These are phyloP conservation scores for Serrognathus titanus DNA, from an alignment of 2,888 invertebrate species.

Conservation along the genomic window DNA sequence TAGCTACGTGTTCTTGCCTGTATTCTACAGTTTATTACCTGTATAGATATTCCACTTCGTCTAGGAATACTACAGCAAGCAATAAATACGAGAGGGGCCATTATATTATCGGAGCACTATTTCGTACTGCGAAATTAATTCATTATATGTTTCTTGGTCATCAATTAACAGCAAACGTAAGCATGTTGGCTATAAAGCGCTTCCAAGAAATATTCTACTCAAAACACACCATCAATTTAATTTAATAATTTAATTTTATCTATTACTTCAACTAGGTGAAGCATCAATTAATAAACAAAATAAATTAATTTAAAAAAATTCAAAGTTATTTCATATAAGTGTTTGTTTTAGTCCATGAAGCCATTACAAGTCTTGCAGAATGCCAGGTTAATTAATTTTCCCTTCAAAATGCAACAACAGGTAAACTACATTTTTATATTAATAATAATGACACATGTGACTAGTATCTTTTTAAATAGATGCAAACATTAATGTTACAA, in stretches of 20 bases:
- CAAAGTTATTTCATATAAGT: not conserved
- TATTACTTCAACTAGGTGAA: too few species aligned
- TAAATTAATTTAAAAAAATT: too few species aligned
- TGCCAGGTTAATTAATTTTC: constrained; percentile 15
- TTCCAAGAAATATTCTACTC: not conserved
- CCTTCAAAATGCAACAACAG: constrained; percentile 15
- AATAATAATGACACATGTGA: not conserved
- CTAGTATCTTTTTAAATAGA: constrained; percentile 11
- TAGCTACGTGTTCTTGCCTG: constrained; percentile 21
- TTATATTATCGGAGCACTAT: constrained; percentile 20
- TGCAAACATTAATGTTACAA: constrained; percentile 23
- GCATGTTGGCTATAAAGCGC: constrained; percentile 3
- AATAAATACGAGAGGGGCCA: constrained; percentile 25
- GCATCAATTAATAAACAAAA: too few species aligned
- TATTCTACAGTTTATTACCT: constrained; percentile 27
- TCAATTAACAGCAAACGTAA: constrained; percentile 19
- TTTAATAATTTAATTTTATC: too few species aligned
- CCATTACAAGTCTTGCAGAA: constrained; percentile 17
- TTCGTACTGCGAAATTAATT: constrained; percentile 21
- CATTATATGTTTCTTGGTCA: constrained; percentile 23
- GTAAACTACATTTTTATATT: constrained; percentile 5
- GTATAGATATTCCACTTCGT: constrained; percentile 26
- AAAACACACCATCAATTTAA: too few species aligned
- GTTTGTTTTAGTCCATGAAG: constrained; percentile 14
- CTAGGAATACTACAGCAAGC: constrained; percentile 14